Conservation (phyloP, 2,888 invertebrate genomes). For the Leptinotarsa haldemani region DNA sequence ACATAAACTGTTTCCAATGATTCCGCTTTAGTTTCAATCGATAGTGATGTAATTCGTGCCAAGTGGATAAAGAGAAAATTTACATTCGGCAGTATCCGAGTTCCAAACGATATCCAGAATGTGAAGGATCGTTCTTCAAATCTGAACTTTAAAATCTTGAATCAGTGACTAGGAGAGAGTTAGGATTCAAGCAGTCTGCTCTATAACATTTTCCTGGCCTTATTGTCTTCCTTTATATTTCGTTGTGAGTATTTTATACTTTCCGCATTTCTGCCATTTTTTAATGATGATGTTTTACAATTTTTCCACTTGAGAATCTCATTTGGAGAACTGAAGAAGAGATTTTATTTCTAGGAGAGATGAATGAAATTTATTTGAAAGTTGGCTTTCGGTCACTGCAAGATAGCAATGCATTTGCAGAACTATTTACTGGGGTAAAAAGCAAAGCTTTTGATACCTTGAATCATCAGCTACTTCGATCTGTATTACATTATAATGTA, state of each 20-base stretch:
- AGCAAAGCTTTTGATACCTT: no score
- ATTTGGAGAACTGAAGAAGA: no score
- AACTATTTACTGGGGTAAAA: no score
- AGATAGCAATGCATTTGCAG: no score
- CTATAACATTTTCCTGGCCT: neutral
- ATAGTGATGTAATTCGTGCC: slow-evolving; percentile 12
- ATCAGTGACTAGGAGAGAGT: neutral
- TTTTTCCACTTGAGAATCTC: no score
- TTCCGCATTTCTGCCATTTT: neutral
- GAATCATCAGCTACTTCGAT: no score
- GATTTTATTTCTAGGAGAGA: no score
- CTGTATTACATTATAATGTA: no score
- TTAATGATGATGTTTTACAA: neutral
- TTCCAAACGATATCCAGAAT: neutral
- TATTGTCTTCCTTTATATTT: no score
- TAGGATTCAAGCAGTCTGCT: no score
- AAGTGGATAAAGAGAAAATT: slow-evolving; percentile 9
- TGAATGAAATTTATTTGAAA: no score
- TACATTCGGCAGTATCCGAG: neutral
- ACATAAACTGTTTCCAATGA: slow-evolving; percentile 19
- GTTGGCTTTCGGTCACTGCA: no score
- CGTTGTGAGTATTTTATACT: neutral
- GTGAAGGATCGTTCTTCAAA: neutral
- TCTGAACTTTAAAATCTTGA: slow-evolving; percentile 3
- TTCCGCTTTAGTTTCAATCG: slow-evolving; percentile 15